phyloP scores from a whole-genome alignment of 2,888 invertebrate genomes.

The Aporophyla nigra region DNA sequence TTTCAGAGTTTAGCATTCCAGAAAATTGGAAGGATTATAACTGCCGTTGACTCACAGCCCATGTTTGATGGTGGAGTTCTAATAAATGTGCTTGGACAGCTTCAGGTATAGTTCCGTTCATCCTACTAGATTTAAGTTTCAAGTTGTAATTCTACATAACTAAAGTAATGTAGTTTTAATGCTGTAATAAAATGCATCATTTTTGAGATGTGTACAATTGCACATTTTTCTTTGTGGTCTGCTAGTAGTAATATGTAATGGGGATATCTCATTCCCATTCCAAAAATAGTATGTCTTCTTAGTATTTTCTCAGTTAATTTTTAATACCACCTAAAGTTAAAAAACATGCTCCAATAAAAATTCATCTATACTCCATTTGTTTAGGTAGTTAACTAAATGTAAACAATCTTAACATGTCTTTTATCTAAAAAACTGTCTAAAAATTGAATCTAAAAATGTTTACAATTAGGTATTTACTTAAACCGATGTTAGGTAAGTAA shows the following conservation, averaged over 20 bases:
- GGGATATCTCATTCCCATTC: not conserved
- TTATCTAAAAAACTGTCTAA: too few relatives aligned
- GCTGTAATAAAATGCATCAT: not conserved
- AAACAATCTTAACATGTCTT: too few relatives aligned
- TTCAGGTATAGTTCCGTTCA: constrained; percentile 93
- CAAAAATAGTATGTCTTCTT: not conserved
- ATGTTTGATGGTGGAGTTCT: constrained; percentile 99
- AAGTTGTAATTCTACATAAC: not conserved
- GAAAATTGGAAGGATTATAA: constrained; percentile 97
- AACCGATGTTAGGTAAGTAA: too few relatives aligned
- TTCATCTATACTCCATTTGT: too few relatives aligned
- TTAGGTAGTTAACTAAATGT: too few relatives aligned
- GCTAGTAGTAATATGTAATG: not conserved
- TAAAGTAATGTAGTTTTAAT: not conserved
- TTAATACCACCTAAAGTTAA: not conserved
- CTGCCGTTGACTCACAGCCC: constrained; percentile 99
- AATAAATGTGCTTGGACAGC: constrained; percentile 98
- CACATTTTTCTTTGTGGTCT: not conserved
- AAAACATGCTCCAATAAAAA: not conserved
- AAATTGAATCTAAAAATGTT: too few relatives aligned
- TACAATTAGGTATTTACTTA: too few relatives aligned
- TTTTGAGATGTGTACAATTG: not conserved
- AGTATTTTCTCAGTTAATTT: not conserved
- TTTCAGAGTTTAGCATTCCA: constrained; percentile 97
- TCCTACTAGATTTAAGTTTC: not conserved